Evolutionary conservation across 2,113 vertebrate species (phyloP).

Genomic region (Percopsis transmontana): DNA sequence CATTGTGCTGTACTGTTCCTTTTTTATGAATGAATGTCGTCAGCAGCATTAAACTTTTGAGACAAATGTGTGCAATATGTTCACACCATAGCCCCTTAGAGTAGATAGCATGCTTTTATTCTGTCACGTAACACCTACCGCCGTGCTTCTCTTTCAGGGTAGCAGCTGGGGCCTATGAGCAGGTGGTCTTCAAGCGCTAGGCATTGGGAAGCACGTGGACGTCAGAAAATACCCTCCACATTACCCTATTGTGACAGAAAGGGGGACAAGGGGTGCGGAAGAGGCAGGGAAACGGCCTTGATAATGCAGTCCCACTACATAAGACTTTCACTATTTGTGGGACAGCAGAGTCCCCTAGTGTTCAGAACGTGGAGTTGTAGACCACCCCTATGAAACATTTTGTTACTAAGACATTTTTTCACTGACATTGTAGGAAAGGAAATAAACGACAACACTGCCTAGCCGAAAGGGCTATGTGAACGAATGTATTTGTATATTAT

Average conservation of each 20-base stretch:
- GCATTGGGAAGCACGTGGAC: slow-evolving; percentile 30
- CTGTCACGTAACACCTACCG: slow-evolving; percentile 30
- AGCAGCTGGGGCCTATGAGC: slow-evolving; percentile 88
- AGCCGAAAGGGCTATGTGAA: too few relatives aligned
- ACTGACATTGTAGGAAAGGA: not conserved
- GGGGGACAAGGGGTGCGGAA: not conserved
- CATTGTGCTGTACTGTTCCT: not conserved
- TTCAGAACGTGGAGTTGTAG: slow-evolving; percentile 32
- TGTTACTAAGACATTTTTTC: slow-evolving; percentile 9
- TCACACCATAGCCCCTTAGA: not conserved
- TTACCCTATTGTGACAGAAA: slow-evolving; percentile 30
- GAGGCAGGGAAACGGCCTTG: slow-evolving; percentile 13
- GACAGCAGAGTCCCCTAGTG: slow-evolving; percentile 52
- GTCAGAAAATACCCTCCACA: slow-evolving; percentile 15
- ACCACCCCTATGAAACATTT: slow-evolving; percentile 13
- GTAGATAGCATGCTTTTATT: slow-evolving; percentile 22
- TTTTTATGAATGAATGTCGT: not conserved
- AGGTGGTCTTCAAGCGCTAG: slow-evolving; percentile 94
- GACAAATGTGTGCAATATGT: not conserved
- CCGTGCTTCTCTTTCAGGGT: slow-evolving; percentile 76
- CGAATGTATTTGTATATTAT: too few relatives aligned
- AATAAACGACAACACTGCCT: not conserved
- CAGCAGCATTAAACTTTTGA: not conserved
- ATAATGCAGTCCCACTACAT: slow-evolving; percentile 2
- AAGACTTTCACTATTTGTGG: slow-evolving; percentile 21